Conservation (phyloP, 2,113 vertebrate genomes). For the Thryonomys swinderianus region DNA sequence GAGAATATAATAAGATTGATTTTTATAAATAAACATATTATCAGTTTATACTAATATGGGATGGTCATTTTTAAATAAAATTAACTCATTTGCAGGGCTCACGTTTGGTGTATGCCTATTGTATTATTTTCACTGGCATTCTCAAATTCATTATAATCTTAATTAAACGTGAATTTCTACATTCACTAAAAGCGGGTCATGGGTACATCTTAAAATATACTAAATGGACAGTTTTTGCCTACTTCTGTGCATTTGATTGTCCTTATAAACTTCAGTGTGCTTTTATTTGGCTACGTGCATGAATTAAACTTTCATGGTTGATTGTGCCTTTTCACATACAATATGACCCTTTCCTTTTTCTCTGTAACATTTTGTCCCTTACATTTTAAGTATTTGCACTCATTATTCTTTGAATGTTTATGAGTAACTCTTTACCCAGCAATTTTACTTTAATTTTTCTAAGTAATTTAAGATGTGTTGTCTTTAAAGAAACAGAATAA, state of each 20-base stretch:
- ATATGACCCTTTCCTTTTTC: neutral
- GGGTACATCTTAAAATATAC: neutral
- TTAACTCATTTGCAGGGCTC: neutral
- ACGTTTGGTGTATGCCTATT: neutral
- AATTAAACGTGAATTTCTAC: neutral
- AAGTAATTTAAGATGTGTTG: neutral
- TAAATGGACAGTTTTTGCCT: neutral
- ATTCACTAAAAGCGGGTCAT: neutral
- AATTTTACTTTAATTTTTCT: constrained; percentile 28
- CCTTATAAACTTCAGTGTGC: neutral
- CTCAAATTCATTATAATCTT: constrained; percentile 22
- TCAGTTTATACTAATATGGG: constrained; percentile 12
- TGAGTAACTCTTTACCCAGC: neutral
- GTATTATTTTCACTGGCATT: neutral
- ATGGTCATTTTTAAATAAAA: constrained; percentile 40
- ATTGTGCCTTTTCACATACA: neutral
- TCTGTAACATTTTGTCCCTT: neutral
- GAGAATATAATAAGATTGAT: constrained; percentile 48
- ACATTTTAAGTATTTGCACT: neutral
- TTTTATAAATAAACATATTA: constrained; percentile 52
- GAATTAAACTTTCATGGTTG: neutral
- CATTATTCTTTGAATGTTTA: neutral
- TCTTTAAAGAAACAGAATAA: constrained; percentile 13
- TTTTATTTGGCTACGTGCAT: neutral
- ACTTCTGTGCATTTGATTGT: neutral